These are phyloP conservation scores for Anthopleura xanthogrammica DNA, from an alignment of 92 coral and sea anemone genomes.

Conservation along the genomic window DNA sequence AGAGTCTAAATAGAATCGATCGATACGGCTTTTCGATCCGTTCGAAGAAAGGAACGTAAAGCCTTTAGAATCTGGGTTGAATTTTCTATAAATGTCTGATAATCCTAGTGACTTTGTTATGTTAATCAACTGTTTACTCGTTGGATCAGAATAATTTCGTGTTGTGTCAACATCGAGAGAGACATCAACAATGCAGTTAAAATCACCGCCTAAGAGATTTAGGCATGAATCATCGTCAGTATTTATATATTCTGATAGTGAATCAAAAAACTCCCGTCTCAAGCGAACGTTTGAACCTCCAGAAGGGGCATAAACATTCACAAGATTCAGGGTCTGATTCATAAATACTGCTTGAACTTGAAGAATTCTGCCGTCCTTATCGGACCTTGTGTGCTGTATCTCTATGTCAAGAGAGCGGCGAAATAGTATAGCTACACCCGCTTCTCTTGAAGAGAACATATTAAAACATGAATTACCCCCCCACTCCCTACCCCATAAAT, in stretches of 20 bases:
- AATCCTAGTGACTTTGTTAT: constrained; percentile 1
- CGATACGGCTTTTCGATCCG: constrained; percentile 18
- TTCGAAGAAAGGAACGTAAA: constrained; percentile 15
- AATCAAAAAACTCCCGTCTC: constrained; percentile 3
- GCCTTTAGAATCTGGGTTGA: constrained; percentile 10
- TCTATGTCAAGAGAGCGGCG: constrained; percentile 12
- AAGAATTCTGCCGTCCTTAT: constrained; percentile 9
- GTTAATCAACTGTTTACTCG: neutral
- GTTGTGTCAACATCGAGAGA: neutral
- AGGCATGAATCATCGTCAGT: constrained; percentile 1
- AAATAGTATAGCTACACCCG: constrained; percentile 17
- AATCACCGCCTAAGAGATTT: constrained; percentile 3
- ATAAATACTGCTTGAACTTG: constrained; percentile 8
- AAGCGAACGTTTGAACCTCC: neutral
- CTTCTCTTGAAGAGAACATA: constrained; percentile 12
- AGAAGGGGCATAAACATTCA: constrained; percentile 11
- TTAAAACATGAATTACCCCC: neutral
- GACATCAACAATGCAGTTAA: neutral
- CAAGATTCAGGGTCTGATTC: constrained; percentile 4
- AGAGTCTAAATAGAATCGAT: neutral
- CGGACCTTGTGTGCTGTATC: neutral
- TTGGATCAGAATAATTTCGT: neutral
- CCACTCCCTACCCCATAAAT: constrained; percentile 19
- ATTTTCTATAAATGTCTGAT: constrained; percentile 6
- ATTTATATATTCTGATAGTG: neutral